Evolutionary conservation across 2,797 vertebrate genomes (phyloP).

Genomic region (Gambelia wislizenii): DNA sequence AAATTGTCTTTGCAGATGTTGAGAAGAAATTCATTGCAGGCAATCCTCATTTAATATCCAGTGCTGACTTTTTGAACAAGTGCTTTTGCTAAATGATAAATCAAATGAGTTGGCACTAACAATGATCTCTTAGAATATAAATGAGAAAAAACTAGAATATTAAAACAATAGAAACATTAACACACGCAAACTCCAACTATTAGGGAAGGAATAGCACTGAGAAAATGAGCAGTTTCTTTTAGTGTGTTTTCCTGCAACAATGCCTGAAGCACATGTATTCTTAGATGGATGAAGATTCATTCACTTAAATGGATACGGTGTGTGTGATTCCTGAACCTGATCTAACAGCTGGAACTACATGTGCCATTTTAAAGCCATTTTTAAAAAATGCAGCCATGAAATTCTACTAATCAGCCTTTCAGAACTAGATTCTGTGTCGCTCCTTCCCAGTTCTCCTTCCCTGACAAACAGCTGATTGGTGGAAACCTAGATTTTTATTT

Average conservation of each 20-base stretch:
- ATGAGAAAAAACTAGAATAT: conserved; percentile 83
- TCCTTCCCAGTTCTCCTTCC: neutral
- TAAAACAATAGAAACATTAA: conserved; percentile 83
- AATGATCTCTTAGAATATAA: conserved; percentile 84
- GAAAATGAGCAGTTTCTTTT: conserved; percentile 56
- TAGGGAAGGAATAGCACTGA: conserved; percentile 58
- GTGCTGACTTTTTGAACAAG: conserved; percentile 80
- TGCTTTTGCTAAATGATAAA: conserved; percentile 86
- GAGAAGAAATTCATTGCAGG: conserved; percentile 82
- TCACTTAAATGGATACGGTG: neutral
- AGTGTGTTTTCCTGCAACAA: conserved; percentile 50
- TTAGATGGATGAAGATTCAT: neutral
- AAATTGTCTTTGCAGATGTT: conserved; percentile 84
- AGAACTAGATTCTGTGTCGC: neutral
- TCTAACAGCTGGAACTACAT: neutral
- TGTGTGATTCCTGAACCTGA: neutral
- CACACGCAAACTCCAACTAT: conserved; percentile 72
- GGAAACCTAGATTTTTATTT: neutral
- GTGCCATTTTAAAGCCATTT: neutral
- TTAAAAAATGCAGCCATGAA: neutral
- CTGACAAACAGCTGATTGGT: neutral
- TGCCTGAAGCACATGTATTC: conserved; percentile 14
- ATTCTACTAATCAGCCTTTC: neutral
- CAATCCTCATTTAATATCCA: conserved; percentile 84
- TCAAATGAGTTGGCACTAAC: conserved; percentile 81